A percentile compares a stretch with the other conserved stretches of the same genome.
phyloP scores from a whole-genome alignment of 2,113 vertebrate species.

The Acinonyx jubatus region DNA sequence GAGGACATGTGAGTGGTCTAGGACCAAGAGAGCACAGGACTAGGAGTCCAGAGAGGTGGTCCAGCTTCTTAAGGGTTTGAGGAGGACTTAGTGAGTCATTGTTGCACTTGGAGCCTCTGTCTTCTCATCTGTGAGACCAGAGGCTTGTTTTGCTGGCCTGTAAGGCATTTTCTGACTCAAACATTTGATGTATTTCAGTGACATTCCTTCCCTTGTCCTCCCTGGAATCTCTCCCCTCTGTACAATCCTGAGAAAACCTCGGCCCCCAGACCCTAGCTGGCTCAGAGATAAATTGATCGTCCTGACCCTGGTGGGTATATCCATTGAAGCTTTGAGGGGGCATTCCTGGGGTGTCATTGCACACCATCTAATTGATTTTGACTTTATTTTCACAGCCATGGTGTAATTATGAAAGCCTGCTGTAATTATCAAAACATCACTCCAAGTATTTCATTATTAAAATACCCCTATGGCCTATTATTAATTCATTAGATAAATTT shows the following conservation, averaged over 20 bases:
- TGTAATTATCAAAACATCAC: slow-evolving; percentile 92
- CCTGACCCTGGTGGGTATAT: slow-evolving; percentile 11
- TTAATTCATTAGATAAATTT: slow-evolving; percentile 95
- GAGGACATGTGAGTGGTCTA: fast-evolving
- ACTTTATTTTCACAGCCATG: slow-evolving; percentile 82
- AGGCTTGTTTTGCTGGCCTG: neutral
- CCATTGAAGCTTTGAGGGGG: slow-evolving; percentile 44
- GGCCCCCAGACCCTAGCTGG: neutral
- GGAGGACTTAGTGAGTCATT: neutral
- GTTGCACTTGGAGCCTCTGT: neutral
- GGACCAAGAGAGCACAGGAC: neutral
- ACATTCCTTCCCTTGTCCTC: neutral
- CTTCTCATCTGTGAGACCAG: neutral
- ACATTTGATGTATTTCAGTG: neutral
- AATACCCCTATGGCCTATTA: slow-evolving; percentile 91
- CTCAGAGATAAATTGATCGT: neutral
- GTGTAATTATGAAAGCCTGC: slow-evolving; percentile 92
- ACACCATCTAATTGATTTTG: slow-evolving; percentile 79
- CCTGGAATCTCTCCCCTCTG: neutral
- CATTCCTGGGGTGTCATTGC: slow-evolving; percentile 59
- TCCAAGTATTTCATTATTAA: slow-evolving; percentile 94
- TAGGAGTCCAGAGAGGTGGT: neutral
- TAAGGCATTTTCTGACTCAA: neutral
- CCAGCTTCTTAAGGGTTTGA: neutral
- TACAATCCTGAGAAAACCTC: neutral